These are phyloP conservation scores for Moxostoma hubbsi DNA, from an alignment of 2,797 vertebrate genomes.

Conservation along the genomic window DNA sequence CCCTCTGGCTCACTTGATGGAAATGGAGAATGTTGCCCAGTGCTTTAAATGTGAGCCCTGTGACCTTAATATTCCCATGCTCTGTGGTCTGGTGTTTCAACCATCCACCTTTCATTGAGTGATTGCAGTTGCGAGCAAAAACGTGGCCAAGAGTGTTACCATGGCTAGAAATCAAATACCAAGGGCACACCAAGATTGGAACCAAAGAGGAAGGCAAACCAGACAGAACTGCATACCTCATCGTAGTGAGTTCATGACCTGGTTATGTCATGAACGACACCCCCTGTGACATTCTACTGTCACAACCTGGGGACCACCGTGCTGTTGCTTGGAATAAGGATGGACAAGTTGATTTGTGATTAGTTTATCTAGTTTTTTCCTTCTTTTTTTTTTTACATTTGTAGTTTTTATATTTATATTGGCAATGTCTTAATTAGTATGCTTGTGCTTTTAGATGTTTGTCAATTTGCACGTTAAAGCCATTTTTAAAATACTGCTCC, in stretches of 20 bases:
- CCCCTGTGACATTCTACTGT: constrained; percentile 35
- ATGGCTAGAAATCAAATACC: constrained; percentile 68
- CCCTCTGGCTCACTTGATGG: constrained; percentile 50
- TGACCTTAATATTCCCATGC: constrained; percentile 48
- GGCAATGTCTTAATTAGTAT: too few species aligned
- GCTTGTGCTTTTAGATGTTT: too few species aligned
- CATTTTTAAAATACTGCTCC: too few species aligned
- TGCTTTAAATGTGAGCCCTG: constrained; percentile 50
- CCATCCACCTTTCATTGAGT: constrained; percentile 39
- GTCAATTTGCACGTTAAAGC: too few species aligned
- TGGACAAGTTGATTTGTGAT: too few species aligned
- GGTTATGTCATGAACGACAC: constrained; percentile 54
- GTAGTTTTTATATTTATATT: too few species aligned
- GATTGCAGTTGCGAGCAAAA: constrained; percentile 28
- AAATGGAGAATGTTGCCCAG: constrained; percentile 44
- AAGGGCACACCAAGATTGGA: constrained; percentile 36
- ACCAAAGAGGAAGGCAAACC: constrained; percentile 30
- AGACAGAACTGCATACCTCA: constrained; percentile 47
- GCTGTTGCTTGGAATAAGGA: neutral
- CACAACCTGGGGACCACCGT: constrained; percentile 14
- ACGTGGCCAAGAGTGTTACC: constrained; percentile 56
- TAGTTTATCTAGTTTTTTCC: too few species aligned
- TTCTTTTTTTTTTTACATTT: too few species aligned
- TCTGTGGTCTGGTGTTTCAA: constrained; percentile 25
- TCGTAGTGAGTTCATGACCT: constrained; percentile 50